Percentiles rank a stretch among this genome's conserved stretches.
phyloP scores from a whole-genome alignment of 30 jellyfish, hydroid and myxozoan species.

The Nemopilema nomurai region DNA sequence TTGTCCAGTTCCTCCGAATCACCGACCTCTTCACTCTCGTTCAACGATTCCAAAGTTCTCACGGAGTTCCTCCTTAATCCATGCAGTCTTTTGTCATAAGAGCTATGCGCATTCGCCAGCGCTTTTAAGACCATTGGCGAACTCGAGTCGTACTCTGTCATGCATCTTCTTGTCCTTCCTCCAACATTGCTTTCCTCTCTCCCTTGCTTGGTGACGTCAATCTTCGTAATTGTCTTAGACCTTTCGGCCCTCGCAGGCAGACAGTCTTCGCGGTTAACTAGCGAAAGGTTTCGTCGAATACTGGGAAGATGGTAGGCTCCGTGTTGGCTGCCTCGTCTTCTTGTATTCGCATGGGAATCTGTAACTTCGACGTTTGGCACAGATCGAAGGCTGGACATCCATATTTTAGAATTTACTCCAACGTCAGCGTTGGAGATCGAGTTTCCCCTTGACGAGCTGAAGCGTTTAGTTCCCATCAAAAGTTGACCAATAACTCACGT shows the following conservation, averaged over 20 bases:
- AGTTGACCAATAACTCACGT: no score
- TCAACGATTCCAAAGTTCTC: background rate
- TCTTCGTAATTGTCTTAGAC: background rate
- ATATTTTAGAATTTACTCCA: background rate
- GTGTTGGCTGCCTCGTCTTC: background rate
- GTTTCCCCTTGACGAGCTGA: background rate
- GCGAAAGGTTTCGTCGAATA: background rate
- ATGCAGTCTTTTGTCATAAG: background rate
- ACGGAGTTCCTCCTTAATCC: background rate
- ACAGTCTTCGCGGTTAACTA: background rate
- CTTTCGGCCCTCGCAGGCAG: background rate
- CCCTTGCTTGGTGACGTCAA: background rate
- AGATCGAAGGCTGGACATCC: background rate
- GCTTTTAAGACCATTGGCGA: no score
- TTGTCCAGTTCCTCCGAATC: background rate
- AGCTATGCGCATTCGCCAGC: background rate
- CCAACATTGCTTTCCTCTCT: background rate
- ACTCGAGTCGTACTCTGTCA: no score
- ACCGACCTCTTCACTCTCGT: background rate
- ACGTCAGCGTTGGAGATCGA: background rate
- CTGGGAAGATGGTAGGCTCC: background rate
- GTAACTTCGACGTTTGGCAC: constrained; percentile 14
- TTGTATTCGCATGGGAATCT: constrained; percentile 5
- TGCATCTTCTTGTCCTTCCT: background rate
- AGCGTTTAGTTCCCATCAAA: background rate